Percentiles rank a stretch among this genome's conserved stretches.
phyloP scores from a whole-genome alignment of 2,888 invertebrate genomes.

The Amblyjoppa proteus region DNA sequence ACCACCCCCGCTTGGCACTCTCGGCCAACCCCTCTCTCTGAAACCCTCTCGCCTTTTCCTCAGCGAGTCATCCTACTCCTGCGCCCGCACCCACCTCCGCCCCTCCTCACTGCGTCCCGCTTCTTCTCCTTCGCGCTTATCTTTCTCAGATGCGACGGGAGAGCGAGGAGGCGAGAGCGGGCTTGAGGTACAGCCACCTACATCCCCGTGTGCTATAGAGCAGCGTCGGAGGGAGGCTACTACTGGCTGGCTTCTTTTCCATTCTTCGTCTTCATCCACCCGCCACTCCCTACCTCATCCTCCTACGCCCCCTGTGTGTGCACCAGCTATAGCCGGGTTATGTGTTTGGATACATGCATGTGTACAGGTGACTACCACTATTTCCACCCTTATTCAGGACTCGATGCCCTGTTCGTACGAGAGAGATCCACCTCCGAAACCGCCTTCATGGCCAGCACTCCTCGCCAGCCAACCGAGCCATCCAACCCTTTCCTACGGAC shows the following conservation, averaged over 20 bases:
- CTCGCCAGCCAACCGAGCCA: constrained; percentile 63
- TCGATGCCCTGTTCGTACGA: constrained; percentile 41
- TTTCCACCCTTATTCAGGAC: constrained; percentile 42
- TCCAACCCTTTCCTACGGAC: constrained; percentile 58
- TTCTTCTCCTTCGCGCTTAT: constrained; percentile 64
- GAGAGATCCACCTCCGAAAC: constrained; percentile 49
- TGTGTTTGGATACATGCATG: constrained; percentile 17
- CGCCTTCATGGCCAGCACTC: constrained; percentile 58
- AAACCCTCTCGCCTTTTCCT: constrained; percentile 64
- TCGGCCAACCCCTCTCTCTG: constrained; percentile 76
- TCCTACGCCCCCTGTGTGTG: constrained; percentile 1
- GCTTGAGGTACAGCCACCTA: constrained; percentile 48
- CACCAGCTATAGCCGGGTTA: constrained; percentile 19
- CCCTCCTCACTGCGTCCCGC: constrained; percentile 55
- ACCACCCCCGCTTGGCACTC: constrained; percentile 80
- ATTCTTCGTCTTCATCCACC: constrained; percentile 60
- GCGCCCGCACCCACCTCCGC: constrained; percentile 69
- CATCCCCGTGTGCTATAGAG: constrained; percentile 27
- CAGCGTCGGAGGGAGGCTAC: constrained; percentile 38
- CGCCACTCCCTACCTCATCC: neutral
- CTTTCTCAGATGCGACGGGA: constrained; percentile 69
- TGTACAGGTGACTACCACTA: constrained; percentile 46
- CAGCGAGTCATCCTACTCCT: constrained; percentile 59
- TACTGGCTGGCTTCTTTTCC: constrained; percentile 47
- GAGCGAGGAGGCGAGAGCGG: constrained; percentile 33